Conservation (phyloP, 2,797 vertebrate genomes). For the Peromyscus melanophrys region DNA sequence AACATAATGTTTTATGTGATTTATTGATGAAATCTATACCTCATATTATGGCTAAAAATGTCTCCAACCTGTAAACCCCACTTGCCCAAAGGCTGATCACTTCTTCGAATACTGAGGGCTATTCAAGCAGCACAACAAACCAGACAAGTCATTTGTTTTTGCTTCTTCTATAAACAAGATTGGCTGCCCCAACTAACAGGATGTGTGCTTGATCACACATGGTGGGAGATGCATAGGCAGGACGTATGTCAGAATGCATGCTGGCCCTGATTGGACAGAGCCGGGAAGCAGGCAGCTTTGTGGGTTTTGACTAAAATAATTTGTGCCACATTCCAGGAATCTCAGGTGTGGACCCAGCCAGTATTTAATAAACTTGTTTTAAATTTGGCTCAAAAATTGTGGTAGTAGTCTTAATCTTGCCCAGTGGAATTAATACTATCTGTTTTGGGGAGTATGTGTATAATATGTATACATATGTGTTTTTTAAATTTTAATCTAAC, state of each 20-base stretch:
- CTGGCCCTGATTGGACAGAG: no score
- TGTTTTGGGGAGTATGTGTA: neutral
- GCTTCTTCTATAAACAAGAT: neutral
- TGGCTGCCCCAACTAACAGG: neutral
- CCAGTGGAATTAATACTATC: neutral
- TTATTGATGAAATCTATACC: slow-evolving; percentile 18
- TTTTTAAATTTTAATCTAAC: slow-evolving; percentile 1
- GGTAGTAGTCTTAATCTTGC: no score
- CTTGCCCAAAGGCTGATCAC: neutral
- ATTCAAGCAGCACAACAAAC: neutral
- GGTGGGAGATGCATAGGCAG: neutral
- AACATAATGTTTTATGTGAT: neutral
- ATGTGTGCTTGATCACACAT: neutral
- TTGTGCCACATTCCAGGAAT: neutral
- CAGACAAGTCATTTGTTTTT: neutral
- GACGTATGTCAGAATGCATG: no score
- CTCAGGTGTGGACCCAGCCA: neutral
- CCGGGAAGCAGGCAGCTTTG: neutral
- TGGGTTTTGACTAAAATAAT: neutral
- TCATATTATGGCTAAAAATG: neutral
- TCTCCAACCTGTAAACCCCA: neutral
- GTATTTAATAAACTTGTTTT: neutral
- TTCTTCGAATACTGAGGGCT: neutral
- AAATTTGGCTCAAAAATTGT: neutral
- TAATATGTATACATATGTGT: neutral